These are phyloP conservation scores for Hestina assimilis DNA, from an alignment of 1,140 invertebrate genomes.

Conservation along the genomic window DNA sequence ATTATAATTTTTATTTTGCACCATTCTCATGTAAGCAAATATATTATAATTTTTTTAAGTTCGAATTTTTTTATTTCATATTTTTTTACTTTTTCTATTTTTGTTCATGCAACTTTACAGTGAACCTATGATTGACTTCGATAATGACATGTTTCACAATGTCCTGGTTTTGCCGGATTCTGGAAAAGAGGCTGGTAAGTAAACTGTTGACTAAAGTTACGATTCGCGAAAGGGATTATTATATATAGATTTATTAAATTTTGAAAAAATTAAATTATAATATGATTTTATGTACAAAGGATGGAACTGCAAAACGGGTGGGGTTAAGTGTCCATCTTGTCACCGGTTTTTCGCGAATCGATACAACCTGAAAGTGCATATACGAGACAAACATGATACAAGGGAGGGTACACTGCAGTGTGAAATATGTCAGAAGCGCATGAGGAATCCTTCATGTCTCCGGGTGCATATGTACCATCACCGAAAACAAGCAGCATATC, in stretches of 20 bases:
- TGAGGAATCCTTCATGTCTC: constrained; percentile 80
- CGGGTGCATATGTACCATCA: constrained; percentile 81
- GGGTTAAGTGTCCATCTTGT: constrained; percentile 80
- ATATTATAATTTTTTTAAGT: constrained; percentile 1
- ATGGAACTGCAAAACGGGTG: constrained; percentile 74
- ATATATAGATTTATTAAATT: background rate
- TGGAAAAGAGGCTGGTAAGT: constrained; percentile 63
- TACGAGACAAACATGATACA: constrained; percentile 80
- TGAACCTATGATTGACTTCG: constrained; percentile 67
- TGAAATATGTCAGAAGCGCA: constrained; percentile 79
- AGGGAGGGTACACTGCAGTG: constrained; percentile 77
- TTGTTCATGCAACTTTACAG: constrained; percentile 45
- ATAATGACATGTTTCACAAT: constrained; percentile 66
- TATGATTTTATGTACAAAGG: constrained; percentile 33
- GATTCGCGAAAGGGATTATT: constrained; percentile 13
- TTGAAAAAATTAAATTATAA: constrained; percentile 2
- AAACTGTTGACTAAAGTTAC: background rate
- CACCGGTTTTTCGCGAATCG: constrained; percentile 81
- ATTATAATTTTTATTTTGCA: constrained; percentile 8
- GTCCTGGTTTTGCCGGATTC: constrained; percentile 63
- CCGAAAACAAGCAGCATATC: constrained; percentile 76
- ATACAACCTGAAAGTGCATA: constrained; percentile 81
- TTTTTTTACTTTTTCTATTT: constrained; percentile 32
- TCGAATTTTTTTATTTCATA: constrained; percentile 10
- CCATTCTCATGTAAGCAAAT: background rate